These are phyloP conservation scores for Columba guinea DNA, from an alignment of 2,797 vertebrate species.

Conservation along the genomic window DNA sequence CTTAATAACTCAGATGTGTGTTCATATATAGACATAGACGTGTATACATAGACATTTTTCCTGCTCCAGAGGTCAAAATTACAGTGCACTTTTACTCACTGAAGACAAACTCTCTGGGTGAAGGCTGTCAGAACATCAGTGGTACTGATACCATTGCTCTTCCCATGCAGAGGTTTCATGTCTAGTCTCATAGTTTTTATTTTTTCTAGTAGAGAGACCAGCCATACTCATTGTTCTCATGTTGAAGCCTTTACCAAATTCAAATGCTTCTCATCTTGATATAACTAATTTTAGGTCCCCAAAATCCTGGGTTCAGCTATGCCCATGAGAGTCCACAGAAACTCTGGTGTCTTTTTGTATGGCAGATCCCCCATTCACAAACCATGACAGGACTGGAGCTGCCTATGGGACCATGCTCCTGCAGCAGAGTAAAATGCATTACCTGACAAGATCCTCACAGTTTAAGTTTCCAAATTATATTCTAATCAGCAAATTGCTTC, in stretches of 20 bases:
- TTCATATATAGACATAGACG: neutral
- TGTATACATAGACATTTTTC: neutral
- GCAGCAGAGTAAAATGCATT: neutral
- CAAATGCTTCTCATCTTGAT: neutral
- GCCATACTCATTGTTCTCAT: neutral
- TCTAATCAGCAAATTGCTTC: neutral
- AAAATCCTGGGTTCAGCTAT: neutral
- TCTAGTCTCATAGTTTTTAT: neutral
- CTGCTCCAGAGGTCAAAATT: neutral
- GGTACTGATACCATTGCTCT: neutral
- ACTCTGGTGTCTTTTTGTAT: neutral
- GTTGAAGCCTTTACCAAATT: neutral
- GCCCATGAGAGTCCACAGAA: rapidly evolving
- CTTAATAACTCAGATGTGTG: neutral
- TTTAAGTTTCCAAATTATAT: neutral
- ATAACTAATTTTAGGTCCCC: neutral
- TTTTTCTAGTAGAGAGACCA: neutral
- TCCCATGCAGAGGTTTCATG: neutral
- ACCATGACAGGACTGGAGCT: neutral
- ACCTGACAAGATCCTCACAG: neutral
- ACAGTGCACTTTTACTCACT: neutral
- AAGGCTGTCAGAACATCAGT: neutral
- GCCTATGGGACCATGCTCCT: neutral
- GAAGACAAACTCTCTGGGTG: neutral
- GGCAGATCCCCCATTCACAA: neutral